Evolutionary conservation across 2,797 vertebrate genomes (phyloP).

Genomic region (Poecilia gillii): DNA sequence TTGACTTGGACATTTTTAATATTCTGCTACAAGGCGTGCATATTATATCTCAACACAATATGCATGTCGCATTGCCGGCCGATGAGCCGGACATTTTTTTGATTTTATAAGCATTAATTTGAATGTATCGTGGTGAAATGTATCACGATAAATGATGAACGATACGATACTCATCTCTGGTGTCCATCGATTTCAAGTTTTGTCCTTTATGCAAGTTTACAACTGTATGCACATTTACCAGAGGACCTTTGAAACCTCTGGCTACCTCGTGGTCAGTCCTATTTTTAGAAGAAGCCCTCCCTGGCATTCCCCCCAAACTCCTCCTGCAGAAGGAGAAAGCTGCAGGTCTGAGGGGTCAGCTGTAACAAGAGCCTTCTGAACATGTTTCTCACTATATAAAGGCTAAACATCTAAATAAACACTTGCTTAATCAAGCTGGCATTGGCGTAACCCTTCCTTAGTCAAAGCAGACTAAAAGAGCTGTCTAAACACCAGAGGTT

Average conservation of each 20-base stretch:
- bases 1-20: not conserved
- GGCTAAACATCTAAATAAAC: conserved; percentile 9
- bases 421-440: conserved; percentile 64
- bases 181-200: too few species aligned
- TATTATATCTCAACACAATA: not conserved
- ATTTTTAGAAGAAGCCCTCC: conserved; percentile 78
- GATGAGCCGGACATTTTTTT: too few species aligned
- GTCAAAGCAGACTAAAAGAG: not conserved
- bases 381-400: conserved; percentile 32
- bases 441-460: not conserved
- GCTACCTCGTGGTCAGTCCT: conserved; percentile 69
- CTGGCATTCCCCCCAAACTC: conserved; percentile 60
- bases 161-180: too few species aligned
- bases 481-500: not conserved
- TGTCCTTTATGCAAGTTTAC: not conserved
- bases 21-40: not conserved
- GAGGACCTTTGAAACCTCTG: conserved; percentile 70
- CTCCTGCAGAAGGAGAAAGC: conserved; percentile 63
- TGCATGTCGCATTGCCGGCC: not conserved
- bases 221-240: conserved; percentile 59
- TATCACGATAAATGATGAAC: too few species aligned
- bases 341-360: conserved; percentile 59
- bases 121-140: too few species aligned
- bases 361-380: conserved; percentile 69
- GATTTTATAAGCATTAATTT: too few species aligned